A percentile compares a stretch with the other conserved stretches of the same genome.
Conservation (phyloP, 2,113 vertebrate species). For the Lamprotornis superbus region DNA sequence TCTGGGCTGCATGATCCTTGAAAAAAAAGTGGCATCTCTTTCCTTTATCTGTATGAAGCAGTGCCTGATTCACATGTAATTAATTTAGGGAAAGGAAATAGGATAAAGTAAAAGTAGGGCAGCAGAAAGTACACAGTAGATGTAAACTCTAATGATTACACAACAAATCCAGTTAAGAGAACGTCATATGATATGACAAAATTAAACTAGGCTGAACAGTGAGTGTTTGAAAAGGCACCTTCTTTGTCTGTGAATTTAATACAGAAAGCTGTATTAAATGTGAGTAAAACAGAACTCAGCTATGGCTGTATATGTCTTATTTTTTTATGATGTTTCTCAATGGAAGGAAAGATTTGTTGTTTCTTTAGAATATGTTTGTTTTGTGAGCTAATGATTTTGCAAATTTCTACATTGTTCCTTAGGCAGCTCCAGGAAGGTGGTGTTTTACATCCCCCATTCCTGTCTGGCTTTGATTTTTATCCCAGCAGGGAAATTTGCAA, state of each 20-base stretch:
- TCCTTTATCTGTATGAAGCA: not conserved
- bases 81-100: not conserved
- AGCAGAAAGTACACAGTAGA: not conserved
- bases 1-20: not conserved
- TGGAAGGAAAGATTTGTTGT: not conserved
- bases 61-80: not conserved
- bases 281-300: not conserved
- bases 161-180: not conserved
- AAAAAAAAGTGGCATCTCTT: not conserved
- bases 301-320: not conserved
- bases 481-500: not conserved
- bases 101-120: not conserved
- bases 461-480: not conserved
- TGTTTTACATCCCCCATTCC: not conserved
- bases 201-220: not conserved
- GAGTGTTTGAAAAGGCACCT: not conserved
- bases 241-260: not conserved
- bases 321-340: not conserved
- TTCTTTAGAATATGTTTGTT: not conserved
- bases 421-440: not conserved
- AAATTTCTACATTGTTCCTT: fast-evolving
- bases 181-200: not conserved
- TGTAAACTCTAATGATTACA: not conserved
- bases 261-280: not conserved
- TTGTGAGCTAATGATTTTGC: not conserved